Evolutionary conservation across 2,797 vertebrate genomes (phyloP).

Genomic region (Pelobates cultripes): DNA sequence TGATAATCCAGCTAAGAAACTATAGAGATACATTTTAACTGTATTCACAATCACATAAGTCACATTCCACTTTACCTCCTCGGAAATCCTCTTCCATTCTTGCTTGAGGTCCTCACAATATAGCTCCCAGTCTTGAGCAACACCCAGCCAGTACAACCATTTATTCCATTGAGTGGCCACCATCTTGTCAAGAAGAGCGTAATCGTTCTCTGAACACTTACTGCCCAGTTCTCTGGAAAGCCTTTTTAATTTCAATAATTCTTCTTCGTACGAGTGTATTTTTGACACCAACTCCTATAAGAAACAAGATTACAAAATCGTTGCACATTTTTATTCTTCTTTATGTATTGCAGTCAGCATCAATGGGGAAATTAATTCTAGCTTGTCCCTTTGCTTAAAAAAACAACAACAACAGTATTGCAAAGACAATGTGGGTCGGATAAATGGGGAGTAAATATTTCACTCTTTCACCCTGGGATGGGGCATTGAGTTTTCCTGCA

Average conservation of each 20-base stretch:
- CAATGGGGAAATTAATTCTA: no score
- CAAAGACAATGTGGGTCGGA: no score
- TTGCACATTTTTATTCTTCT: no score
- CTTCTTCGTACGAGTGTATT: constrained; percentile 61
- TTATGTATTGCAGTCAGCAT: no score
- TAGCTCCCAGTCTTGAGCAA: constrained; percentile 67
- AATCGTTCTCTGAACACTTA: constrained; percentile 35
- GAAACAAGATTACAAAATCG: constrained; percentile 3
- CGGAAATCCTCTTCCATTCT: constrained; percentile 82
- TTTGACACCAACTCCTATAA: constrained; percentile 64
- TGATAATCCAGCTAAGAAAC: no score
- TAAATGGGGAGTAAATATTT: no score
- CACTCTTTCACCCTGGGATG: no score
- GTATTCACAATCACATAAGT: no score
- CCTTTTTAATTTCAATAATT: constrained; percentile 66
- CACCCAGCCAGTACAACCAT: constrained; percentile 70
- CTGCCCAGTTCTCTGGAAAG: constrained; percentile 58
- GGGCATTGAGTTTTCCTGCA: no score
- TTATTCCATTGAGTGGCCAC: constrained; percentile 70
- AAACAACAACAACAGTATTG: no score
- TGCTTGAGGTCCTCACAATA: constrained; percentile 72
- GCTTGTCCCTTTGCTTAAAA: no score
- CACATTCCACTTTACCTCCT: constrained; percentile 74
- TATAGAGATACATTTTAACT: no score
- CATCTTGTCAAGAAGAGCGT: constrained; percentile 5